Evolutionary conservation across 1,140 invertebrate genomes (phyloP).

Genomic region (Drosophila bipectinata): DNA sequence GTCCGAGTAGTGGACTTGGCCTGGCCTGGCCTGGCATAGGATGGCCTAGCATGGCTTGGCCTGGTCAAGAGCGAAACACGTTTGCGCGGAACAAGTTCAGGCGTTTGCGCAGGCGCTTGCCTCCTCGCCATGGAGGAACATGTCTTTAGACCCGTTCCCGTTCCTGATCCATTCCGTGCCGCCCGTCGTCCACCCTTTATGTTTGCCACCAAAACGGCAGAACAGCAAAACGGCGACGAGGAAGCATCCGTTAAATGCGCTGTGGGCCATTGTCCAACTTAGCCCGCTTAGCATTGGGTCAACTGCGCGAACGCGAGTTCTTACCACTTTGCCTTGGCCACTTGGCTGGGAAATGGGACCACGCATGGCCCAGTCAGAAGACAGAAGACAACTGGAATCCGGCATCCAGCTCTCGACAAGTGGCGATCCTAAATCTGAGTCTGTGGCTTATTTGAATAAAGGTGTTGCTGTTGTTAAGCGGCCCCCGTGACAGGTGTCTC

Average conservation of each 20-base stretch:
- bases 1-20: slow-evolving; percentile 34
- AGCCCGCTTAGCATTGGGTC: slow-evolving; percentile 79
- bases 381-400: slow-evolving; percentile 19
- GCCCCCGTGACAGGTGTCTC: slow-evolving; percentile 48
- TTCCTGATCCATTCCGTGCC: slow-evolving; percentile 1
- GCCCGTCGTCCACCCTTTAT: slow-evolving; percentile 53
- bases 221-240: slow-evolving; percentile 22
- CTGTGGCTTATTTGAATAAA: slow-evolving; percentile 66
- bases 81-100: slow-evolving; percentile 79
- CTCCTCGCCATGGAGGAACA: slow-evolving; percentile 58
- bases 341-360: slow-evolving; percentile 67
- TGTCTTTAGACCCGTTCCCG: slow-evolving; percentile 74
- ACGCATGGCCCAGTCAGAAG: slow-evolving; percentile 50
- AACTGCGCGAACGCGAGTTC: slow-evolving; percentile 38
- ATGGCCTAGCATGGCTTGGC: slow-evolving; percentile 48
- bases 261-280: slow-evolving; percentile 79
- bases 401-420: slow-evolving; percentile 9
- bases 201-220: slow-evolving; percentile 41
- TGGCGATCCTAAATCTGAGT: slow-evolving; percentile 51
- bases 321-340: slow-evolving; percentile 2
- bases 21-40: slow-evolving; percentile 46
- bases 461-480: slow-evolving; percentile 62
- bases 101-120: slow-evolving; percentile 30
- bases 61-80: slow-evolving; percentile 67
- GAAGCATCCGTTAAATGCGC: slow-evolving; percentile 73